A percentile compares a stretch with the other conserved stretches of the same genome.
These are phyloP conservation scores for Indicator indicator DNA, from an alignment of 2,113 vertebrate species.

Conservation along the genomic window DNA sequence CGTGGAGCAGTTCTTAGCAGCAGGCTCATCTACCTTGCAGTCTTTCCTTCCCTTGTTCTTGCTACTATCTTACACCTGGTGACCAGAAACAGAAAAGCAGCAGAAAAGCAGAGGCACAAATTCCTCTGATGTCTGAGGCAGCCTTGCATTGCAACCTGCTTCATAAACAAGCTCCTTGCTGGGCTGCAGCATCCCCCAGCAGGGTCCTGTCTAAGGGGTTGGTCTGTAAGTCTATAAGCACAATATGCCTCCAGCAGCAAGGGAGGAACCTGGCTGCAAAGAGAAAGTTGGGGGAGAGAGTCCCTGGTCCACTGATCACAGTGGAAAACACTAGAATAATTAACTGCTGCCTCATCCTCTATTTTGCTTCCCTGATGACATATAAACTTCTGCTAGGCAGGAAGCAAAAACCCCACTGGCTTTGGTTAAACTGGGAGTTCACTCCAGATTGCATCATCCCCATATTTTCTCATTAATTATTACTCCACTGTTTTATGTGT, in stretches of 20 bases:
- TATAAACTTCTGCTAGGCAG: background rate
- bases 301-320: background rate
- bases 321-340: background rate
- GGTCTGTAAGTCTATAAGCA: background rate
- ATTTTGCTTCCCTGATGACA: background rate
- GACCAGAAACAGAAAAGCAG: constrained; percentile 2
- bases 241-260: background rate
- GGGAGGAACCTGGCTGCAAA: background rate
- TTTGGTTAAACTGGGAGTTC: background rate
- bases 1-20: background rate
- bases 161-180: background rate
- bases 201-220: background rate
- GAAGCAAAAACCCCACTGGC: background rate
- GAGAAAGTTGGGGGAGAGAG: background rate
- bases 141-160: background rate
- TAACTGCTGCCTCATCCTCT: background rate
- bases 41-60: constrained; percentile 2
- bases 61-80: background rate
- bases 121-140: background rate
- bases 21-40: background rate
- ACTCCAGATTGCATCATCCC: background rate
- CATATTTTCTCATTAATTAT: background rate
- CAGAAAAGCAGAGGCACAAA: background rate
- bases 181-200: background rate
- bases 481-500: background rate